phyloP scores from a whole-genome alignment of 2,113 vertebrate species.

The Oncorhynchus kisutch region DNA sequence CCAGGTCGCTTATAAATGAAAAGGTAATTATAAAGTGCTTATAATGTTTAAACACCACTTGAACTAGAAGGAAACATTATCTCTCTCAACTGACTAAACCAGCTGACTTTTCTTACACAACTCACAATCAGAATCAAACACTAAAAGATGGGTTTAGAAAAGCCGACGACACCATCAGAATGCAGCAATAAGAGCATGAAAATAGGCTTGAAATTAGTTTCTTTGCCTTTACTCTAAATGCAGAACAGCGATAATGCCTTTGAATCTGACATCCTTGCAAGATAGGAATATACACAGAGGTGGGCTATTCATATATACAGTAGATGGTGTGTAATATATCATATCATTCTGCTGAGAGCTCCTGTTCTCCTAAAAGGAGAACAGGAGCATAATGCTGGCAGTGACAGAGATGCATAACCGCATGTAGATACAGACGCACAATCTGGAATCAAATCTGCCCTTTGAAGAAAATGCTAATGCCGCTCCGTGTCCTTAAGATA shows the following conservation, averaged over 20 bases:
- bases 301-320: background rate
- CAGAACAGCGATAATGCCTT: slow-evolving; percentile 7
- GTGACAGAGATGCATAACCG: slow-evolving; percentile 26
- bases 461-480: background rate
- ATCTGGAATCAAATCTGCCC: background rate
- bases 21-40: slow-evolving; percentile 46
- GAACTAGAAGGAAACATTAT: slow-evolving; percentile 41
- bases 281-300: slow-evolving; percentile 2
- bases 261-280: background rate
- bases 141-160: slow-evolving; percentile 31
- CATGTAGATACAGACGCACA: slow-evolving; percentile 6
- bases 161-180: background rate
- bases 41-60: slow-evolving; percentile 48
- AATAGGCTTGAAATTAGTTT: slow-evolving; percentile 24
- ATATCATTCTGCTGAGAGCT: slow-evolving; percentile 11
- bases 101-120: slow-evolving; percentile 23
- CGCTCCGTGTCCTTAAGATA: background rate
- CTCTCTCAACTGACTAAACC: slow-evolving; percentile 49
- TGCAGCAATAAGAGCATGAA: slow-evolving; percentile 40
- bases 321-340: slow-evolving; percentile 1
- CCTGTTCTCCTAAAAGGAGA: background rate
- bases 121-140: slow-evolving; percentile 20
- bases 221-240: background rate
- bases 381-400: background rate
- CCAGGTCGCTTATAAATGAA: background rate